Evolutionary conservation across 2,113 vertebrate species (phyloP).

Genomic region (Xerus inauris): DNA sequence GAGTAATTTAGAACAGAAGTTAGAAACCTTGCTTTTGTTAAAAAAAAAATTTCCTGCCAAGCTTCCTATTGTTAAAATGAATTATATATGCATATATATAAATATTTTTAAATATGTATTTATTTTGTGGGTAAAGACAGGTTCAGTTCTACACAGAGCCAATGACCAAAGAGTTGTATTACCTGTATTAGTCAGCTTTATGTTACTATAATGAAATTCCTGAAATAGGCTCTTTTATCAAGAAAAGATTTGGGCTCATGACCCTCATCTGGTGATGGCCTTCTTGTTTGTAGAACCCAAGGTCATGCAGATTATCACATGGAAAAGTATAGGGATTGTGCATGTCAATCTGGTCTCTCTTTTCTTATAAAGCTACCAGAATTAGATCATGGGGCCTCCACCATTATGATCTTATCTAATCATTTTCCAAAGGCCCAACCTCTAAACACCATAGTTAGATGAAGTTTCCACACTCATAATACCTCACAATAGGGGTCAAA

Average conservation of each 20-base stretch:
- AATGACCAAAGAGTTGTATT: background rate
- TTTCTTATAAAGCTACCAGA: background rate
- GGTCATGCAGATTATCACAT: background rate
- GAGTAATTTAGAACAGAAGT: slow-evolving; percentile 69
- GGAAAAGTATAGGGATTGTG: background rate
- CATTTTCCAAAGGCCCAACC: background rate
- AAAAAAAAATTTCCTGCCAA: slow-evolving; percentile 40
- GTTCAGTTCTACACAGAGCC: slow-evolving; percentile 2
- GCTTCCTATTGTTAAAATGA: slow-evolving; percentile 38
- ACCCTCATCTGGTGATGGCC: too few relatives aligned
- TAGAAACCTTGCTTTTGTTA: slow-evolving; percentile 66
- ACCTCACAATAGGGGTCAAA: background rate
- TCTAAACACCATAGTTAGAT: background rate
- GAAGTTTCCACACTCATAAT: background rate
- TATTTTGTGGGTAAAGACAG: slow-evolving; percentile 46
- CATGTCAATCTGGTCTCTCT: background rate
- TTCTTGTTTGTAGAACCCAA: background rate
- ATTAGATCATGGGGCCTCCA: background rate
- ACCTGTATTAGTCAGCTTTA: background rate
- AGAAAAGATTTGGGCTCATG: background rate
- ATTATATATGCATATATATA: background rate
- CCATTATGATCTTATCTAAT: background rate
- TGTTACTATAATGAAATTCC: background rate
- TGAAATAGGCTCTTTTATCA: background rate
- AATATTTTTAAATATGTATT: background rate